phyloP scores from a whole-genome alignment of 2,797 vertebrate species.

The Darevskia mixta region DNA sequence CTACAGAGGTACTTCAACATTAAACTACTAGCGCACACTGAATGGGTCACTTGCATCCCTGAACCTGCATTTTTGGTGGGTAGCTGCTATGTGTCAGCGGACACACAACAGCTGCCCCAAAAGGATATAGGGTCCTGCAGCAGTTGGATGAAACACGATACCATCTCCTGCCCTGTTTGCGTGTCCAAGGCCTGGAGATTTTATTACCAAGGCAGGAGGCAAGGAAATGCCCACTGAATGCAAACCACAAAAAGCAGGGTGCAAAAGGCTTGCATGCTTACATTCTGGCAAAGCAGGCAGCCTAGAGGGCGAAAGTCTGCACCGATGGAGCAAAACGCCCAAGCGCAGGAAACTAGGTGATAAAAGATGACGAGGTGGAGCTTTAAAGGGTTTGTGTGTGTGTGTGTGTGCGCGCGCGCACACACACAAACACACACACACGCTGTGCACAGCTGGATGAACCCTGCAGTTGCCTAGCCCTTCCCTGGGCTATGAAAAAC shows the following conservation, averaged over 20 bases:
- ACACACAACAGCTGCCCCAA: slow-evolving; percentile 1
- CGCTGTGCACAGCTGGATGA: background rate
- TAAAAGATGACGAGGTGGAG: background rate
- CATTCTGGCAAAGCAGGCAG: background rate
- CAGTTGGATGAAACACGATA: slow-evolving; percentile 13
- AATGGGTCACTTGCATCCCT: background rate
- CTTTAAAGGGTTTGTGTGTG: background rate
- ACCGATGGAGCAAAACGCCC: background rate
- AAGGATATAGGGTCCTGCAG: background rate
- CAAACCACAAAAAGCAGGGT: background rate
- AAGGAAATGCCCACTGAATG: background rate
- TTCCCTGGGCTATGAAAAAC: background rate
- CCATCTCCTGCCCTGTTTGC: background rate
- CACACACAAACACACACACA: too few species aligned
- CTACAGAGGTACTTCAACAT: background rate
- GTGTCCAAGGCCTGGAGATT: background rate
- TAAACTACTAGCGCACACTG: background rate
- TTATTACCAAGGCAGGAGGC: background rate
- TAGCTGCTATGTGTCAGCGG: background rate
- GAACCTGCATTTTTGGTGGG: background rate
- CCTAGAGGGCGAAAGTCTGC: background rate
- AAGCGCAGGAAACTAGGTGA: background rate
- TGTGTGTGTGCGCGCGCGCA: too few species aligned
- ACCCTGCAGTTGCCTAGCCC: background rate
- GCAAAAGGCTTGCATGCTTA: background rate